Percentiles rank a stretch among this genome's conserved stretches.
Evolutionary conservation across 1,140 invertebrate species (phyloP).

Genomic region (Acromyrmex charruanus): DNA sequence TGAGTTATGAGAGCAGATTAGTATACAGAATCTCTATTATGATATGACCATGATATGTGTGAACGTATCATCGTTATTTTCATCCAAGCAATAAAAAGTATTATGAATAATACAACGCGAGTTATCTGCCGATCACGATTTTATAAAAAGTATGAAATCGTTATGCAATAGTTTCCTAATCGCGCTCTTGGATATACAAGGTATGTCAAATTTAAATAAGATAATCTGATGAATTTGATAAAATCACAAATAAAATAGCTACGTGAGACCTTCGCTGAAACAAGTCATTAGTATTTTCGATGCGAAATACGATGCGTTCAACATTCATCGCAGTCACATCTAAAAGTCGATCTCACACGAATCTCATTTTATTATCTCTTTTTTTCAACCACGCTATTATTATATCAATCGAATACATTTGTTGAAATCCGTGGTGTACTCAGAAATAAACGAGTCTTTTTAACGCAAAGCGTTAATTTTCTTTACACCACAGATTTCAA

Average conservation of each 20-base stretch:
- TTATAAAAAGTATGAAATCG: not conserved
- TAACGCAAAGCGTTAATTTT: too few relatives aligned
- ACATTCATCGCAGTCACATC: constrained; percentile 13
- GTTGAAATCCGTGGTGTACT: too few relatives aligned
- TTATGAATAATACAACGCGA: constrained; percentile 3
- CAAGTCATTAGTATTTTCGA: constrained; percentile 16
- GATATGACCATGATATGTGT: not conserved
- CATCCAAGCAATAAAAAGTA: not conserved
- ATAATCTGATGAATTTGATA: not conserved
- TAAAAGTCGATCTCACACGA: not conserved
- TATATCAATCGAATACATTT: too few relatives aligned
- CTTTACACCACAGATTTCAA: not conserved
- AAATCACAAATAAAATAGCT: not conserved
- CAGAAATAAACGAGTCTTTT: too few relatives aligned
- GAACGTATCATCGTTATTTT: constrained; percentile 5
- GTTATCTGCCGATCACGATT: not conserved
- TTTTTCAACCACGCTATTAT: too few relatives aligned
- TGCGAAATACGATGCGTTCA: not conserved
- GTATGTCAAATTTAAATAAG: not conserved
- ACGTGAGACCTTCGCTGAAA: constrained; percentile 19
- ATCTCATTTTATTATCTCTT: not conserved
- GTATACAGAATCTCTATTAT: not conserved
- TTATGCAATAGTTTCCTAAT: not conserved
- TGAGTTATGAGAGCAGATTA: not conserved
- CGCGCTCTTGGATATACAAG: too few relatives aligned